Evolutionary conservation across 1,140 invertebrate species (phyloP).

Genomic region (Frieseomelitta varia): DNA sequence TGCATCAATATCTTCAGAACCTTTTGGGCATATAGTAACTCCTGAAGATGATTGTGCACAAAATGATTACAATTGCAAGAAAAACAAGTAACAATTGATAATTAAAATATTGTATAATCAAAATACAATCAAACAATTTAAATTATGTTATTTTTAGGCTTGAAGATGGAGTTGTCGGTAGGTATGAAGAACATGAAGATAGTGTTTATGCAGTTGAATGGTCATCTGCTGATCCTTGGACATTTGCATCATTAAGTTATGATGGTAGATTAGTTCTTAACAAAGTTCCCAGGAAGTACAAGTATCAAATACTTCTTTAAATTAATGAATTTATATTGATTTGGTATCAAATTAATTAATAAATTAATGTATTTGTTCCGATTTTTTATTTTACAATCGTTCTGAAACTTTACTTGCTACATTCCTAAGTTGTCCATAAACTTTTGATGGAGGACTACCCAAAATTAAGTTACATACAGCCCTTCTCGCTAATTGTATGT

Average conservation of each 20-base stretch:
- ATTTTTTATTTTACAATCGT: slow-evolving; percentile 86
- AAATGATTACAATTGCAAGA: slow-evolving; percentile 70
- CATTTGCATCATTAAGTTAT: slow-evolving; percentile 98
- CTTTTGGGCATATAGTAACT: slow-evolving; percentile 84
- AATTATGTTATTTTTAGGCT: slow-evolving; percentile 78
- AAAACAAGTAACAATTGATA: slow-evolving; percentile 74
- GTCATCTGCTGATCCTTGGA: slow-evolving; percentile 98
- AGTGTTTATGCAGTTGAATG: slow-evolving; percentile 98
- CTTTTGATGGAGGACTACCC: slow-evolving; percentile 97
- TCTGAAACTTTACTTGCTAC: slow-evolving; percentile 91
- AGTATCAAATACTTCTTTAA: slow-evolving; percentile 93
- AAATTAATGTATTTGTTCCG: no score
- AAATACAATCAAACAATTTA: slow-evolving; percentile 6
- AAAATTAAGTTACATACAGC: slow-evolving; percentile 99
- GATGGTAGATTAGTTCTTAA: slow-evolving; percentile 97
- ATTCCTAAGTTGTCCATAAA: slow-evolving; percentile 95
- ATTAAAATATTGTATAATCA: neutral
- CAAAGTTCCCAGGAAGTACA: slow-evolving; percentile 94
- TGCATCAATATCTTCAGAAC: slow-evolving; percentile 93
- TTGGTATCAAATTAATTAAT: no score
- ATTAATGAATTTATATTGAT: neutral
- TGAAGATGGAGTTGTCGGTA: slow-evolving; percentile 92
- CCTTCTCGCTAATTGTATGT: slow-evolving; percentile 96
- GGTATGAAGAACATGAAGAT: slow-evolving; percentile 98
- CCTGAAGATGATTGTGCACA: slow-evolving; percentile 77